phyloP scores from a whole-genome alignment of 2,797 vertebrate species.

The Hylomyscus alleni region DNA sequence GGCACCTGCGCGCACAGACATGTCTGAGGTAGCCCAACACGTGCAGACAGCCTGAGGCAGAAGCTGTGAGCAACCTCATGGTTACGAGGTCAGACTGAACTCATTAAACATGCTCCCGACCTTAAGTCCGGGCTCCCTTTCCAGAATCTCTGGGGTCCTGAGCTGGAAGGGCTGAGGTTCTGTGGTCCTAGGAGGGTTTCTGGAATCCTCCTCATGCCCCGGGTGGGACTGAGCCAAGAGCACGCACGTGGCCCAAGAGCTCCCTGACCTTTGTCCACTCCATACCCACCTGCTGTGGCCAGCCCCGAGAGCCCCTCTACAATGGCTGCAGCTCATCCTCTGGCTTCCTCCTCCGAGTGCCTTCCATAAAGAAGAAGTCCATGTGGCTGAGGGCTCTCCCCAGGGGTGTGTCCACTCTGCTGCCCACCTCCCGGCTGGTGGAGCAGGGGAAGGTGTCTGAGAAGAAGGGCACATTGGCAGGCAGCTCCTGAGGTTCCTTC shows the following conservation, averaged over 20 bases:
- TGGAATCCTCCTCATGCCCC: not conserved
- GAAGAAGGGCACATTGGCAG: constrained; percentile 87
- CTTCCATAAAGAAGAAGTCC: constrained; percentile 89
- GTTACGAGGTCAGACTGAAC: not conserved
- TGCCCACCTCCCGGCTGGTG: constrained; percentile 89
- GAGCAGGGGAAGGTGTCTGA: constrained; percentile 90
- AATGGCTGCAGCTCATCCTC: constrained; percentile 88
- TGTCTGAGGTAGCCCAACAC: not conserved
- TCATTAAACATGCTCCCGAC: not conserved
- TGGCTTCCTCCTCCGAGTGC: constrained; percentile 87
- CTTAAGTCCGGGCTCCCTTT: not conserved
- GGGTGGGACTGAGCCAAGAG: not conserved
- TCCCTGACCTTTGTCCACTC: too few species aligned
- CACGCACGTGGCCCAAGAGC: too few species aligned
- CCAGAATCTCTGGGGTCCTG: not conserved
- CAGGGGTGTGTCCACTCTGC: constrained; percentile 89
- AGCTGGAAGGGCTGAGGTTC: not conserved
- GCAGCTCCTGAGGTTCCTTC: constrained; percentile 87
- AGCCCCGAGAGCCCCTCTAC: constrained; percentile 71
- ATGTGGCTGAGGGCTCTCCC: constrained; percentile 89
- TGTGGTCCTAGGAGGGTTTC: not conserved
- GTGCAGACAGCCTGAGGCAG: not conserved
- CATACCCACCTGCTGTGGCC: not conserved
- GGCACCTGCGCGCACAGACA: not conserved
- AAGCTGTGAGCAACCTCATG: not conserved